These are phyloP conservation scores for Leptoteleia sp. DNA, from an alignment of 1,140 invertebrate genomes.

Conservation along the genomic window DNA sequence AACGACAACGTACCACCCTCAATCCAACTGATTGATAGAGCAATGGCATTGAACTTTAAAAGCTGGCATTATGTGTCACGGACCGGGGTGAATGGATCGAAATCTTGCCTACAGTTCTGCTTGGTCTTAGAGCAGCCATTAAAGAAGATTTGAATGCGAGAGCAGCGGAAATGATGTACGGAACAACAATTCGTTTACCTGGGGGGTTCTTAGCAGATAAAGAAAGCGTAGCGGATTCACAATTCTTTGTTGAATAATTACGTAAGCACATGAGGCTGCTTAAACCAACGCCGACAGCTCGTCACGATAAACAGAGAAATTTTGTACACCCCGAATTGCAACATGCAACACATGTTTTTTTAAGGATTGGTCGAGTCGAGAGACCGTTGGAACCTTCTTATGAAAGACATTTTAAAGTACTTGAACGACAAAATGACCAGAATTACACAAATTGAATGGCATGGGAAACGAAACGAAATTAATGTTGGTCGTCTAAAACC, in stretches of 20 bases:
- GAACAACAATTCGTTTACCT: conserved; percentile 62
- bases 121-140: conserved; percentile 71
- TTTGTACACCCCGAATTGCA: not conserved
- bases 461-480: too few relatives aligned
- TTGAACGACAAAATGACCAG: too few relatives aligned
- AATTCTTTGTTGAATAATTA: too few relatives aligned
- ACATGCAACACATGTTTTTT: not conserved
- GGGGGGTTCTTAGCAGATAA: conserved; percentile 48
- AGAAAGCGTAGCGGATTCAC: too few relatives aligned
- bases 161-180: conserved; percentile 71
- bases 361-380: not conserved
- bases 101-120: conserved; percentile 72
- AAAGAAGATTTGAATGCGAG: conserved; percentile 72
- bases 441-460: too few relatives aligned
- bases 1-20: conserved; percentile 72
- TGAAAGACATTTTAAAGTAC: conserved; percentile 4
- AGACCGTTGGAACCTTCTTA: conserved; percentile 2
- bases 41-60: conserved; percentile 71
- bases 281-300: too few relatives aligned
- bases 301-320: not conserved
- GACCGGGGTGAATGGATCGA: conserved; percentile 68
- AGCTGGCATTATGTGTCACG: conserved; percentile 69
- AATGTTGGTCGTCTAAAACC: too few relatives aligned
- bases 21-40: conserved; percentile 76
- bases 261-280: too few relatives aligned